Evolutionary conservation across 2,113 vertebrate species (phyloP).

Genomic region (Fregata magnificens): DNA sequence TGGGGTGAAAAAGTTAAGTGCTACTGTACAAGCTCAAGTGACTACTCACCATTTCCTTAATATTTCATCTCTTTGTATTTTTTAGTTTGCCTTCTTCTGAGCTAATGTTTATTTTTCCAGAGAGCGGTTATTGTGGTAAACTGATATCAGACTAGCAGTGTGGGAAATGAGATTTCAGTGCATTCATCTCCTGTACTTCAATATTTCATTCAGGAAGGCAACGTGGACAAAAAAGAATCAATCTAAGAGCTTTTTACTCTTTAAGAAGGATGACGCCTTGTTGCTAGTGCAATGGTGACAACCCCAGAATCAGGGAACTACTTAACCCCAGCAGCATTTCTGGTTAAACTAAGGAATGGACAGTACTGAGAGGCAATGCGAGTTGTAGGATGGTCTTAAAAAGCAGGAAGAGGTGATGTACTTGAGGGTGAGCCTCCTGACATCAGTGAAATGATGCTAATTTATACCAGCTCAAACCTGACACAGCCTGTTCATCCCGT

Average conservation of each 20-base stretch:
- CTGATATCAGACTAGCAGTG: neutral
- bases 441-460: neutral
- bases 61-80: constrained; percentile 39
- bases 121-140: constrained; percentile 12
- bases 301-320: neutral
- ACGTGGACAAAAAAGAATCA: neutral
- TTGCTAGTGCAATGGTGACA: neutral
- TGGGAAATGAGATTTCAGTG: constrained; percentile 13
- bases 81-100: constrained; percentile 9
- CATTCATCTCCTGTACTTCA: neutral
- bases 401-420: neutral
- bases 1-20: constrained; percentile 52
- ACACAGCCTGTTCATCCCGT: neutral
- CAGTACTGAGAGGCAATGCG: neutral
- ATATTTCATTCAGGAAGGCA: neutral
- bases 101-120: constrained; percentile 50
- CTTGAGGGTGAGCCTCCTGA: neutral
- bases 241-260: neutral
- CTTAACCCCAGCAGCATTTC: neutral
- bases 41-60: constrained; percentile 43
- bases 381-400: neutral
- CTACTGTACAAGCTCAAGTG: constrained; percentile 26
- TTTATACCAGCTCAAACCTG: neutral
- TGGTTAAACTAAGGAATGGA: neutral
- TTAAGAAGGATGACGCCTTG: neutral